These are phyloP conservation scores for Tapirus indicus DNA, from an alignment of 2,797 vertebrate species.

Conservation along the genomic window DNA sequence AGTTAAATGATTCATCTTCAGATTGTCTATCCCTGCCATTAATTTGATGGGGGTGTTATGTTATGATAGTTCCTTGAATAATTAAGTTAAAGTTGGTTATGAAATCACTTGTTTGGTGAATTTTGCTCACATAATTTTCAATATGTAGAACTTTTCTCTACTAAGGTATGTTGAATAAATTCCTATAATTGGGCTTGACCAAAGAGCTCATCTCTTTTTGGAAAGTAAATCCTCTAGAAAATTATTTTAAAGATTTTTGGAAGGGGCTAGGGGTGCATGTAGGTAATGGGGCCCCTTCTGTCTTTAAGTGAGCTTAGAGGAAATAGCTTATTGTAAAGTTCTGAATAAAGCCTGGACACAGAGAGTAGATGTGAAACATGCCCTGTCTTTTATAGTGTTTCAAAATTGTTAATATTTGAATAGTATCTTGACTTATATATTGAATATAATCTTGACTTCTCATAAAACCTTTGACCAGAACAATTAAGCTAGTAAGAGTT, in stretches of 20 bases:
- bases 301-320: background rate
- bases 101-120: slow-evolving; percentile 68
- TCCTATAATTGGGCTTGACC: background rate
- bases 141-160: background rate
- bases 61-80: slow-evolving; percentile 83
- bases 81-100: slow-evolving; percentile 79
- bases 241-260: slow-evolving; percentile 1
- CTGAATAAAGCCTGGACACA: background rate
- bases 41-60: slow-evolving; percentile 77
- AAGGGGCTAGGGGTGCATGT: background rate
- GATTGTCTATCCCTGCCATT: slow-evolving; percentile 72
- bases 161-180: slow-evolving; percentile 16
- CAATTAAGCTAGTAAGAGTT: background rate
- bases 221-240: background rate
- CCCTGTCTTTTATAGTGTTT: background rate
- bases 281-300: background rate
- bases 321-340: background rate
- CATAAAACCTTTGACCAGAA: background rate
- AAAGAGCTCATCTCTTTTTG: background rate
- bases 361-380: background rate
- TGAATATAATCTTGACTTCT: slow-evolving; percentile 24
- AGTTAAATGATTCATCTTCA: slow-evolving; percentile 85
- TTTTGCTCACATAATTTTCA: slow-evolving; percentile 60
- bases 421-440: too few relatives aligned
- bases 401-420: background rate